phyloP scores from a whole-genome alignment of 2,888 invertebrate genomes.

The Limenitis camilla region DNA sequence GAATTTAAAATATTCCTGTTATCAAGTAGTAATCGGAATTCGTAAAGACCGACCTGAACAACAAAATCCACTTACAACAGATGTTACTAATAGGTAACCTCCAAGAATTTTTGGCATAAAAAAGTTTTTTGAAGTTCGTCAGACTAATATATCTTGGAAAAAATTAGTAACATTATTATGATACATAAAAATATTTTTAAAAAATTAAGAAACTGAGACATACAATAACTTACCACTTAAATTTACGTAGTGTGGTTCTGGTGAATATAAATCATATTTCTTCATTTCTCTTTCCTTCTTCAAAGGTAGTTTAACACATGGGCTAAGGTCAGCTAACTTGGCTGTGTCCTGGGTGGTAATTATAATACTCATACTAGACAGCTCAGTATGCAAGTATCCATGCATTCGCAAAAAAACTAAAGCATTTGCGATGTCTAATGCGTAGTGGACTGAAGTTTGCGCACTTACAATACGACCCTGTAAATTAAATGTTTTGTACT shows the following conservation, averaged over 20 bases:
- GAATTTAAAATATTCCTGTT: no score
- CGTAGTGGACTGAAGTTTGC: conserved; percentile 57
- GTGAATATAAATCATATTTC: conserved; percentile 44
- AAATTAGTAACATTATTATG: no score
- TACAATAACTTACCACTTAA: conserved; percentile 47
- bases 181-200: no score
- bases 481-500: no score
- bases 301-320: conserved; percentile 39
- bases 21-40: no score
- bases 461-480: conserved; percentile 59
- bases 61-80: no score
- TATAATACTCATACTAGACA: conserved; percentile 58
- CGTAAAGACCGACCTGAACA: no score
- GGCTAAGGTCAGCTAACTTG: conserved; percentile 59
- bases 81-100: no score
- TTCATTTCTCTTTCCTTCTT: conserved; percentile 24
- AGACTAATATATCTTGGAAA: no score
- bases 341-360: conserved; percentile 57
- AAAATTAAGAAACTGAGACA: no score
- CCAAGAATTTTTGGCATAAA: no score
- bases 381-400: conserved; percentile 61
- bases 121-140: no score
- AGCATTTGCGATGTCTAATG: conserved; percentile 62
- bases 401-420: conserved; percentile 65
- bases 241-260: conserved; percentile 64